A percentile compares a stretch with the other conserved stretches of the same genome.
These are phyloP conservation scores for Atta texana DNA, from an alignment of 1,140 invertebrate genomes.

Conservation along the genomic window DNA sequence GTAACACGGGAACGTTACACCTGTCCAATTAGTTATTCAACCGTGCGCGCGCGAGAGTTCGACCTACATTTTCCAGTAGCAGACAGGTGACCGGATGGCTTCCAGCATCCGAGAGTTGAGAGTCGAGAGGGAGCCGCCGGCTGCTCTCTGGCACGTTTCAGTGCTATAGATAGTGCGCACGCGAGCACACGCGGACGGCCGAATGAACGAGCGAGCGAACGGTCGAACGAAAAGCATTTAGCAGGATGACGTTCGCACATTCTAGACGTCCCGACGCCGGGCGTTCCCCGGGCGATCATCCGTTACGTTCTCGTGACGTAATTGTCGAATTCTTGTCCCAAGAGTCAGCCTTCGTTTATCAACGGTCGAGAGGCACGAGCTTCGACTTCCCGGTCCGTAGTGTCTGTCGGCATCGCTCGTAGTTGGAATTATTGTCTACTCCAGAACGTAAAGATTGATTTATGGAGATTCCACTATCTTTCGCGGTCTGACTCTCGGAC, in stretches of 20 bases:
- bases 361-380: constrained; percentile 40
- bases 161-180: constrained; percentile 74
- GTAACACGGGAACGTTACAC: constrained; percentile 66
- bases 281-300: constrained; percentile 81
- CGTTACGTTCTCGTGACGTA: constrained; percentile 84
- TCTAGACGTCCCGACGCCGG: constrained; percentile 80
- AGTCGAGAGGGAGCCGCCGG: constrained; percentile 56
- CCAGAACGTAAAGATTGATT: constrained; percentile 61
- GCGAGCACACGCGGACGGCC: constrained; percentile 56
- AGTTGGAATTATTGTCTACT: constrained; percentile 61
- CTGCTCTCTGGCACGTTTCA: constrained; percentile 71
- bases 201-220: constrained; percentile 57
- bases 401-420: constrained; percentile 55
- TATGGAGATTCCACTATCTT: constrained; percentile 63
- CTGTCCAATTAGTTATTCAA: constrained; percentile 75
- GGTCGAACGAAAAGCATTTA: constrained; percentile 82
- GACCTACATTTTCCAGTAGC: constrained; percentile 76
- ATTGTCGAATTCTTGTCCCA: constrained; percentile 85
- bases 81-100: constrained; percentile 75
- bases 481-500: constrained; percentile 29
- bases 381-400: constrained; percentile 42
- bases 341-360: constrained; percentile 55
- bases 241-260: constrained; percentile 85
- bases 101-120: constrained; percentile 67
- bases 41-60: constrained; percentile 66